phyloP scores from a whole-genome alignment of 2,888 invertebrate species.

The Orthonychiurus folsomi region DNA sequence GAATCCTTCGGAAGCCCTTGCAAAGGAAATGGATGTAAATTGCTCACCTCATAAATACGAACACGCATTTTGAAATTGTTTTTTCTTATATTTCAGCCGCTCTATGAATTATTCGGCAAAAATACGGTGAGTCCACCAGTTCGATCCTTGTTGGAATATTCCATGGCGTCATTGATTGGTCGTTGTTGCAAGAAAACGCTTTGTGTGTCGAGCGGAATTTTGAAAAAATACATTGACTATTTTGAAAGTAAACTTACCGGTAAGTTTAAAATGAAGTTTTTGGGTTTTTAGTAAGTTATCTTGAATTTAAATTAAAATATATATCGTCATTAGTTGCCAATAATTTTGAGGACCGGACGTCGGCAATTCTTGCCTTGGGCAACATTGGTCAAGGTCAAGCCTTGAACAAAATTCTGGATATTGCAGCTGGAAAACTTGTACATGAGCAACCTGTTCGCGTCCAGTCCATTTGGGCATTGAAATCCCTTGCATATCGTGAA shows the following conservation, averaged over 20 bases:
- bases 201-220: slow-evolving; percentile 25
- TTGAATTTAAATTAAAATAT: slow-evolving; percentile 2
- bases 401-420: slow-evolving; percentile 30
- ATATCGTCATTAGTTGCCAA: neutral
- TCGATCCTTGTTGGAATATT: slow-evolving; percentile 26
- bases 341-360: slow-evolving; percentile 29
- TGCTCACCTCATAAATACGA: slow-evolving; percentile 5
- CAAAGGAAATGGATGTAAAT: slow-evolving; percentile 35
- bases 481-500: slow-evolving; percentile 22
- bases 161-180: slow-evolving; percentile 35
- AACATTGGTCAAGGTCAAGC: slow-evolving; percentile 32
- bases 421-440: slow-evolving; percentile 24
- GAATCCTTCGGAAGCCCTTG: slow-evolving; percentile 35
- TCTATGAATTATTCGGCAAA: slow-evolving; percentile 29
- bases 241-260: slow-evolving; percentile 29
- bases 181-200: slow-evolving; percentile 31
- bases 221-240: slow-evolving; percentile 36
- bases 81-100: slow-evolving; percentile 20
- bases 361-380: slow-evolving; percentile 32
- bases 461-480: slow-evolving; percentile 37
- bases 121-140: slow-evolving; percentile 13
- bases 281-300: neutral
- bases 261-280: slow-evolving; percentile 3
- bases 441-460: slow-evolving; percentile 26
- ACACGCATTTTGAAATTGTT: neutral